A percentile compares a stretch with the other conserved stretches of the same genome.
Conservation (phyloP, 2,888 invertebrate genomes). For the Cremastobaeus sp. region DNA sequence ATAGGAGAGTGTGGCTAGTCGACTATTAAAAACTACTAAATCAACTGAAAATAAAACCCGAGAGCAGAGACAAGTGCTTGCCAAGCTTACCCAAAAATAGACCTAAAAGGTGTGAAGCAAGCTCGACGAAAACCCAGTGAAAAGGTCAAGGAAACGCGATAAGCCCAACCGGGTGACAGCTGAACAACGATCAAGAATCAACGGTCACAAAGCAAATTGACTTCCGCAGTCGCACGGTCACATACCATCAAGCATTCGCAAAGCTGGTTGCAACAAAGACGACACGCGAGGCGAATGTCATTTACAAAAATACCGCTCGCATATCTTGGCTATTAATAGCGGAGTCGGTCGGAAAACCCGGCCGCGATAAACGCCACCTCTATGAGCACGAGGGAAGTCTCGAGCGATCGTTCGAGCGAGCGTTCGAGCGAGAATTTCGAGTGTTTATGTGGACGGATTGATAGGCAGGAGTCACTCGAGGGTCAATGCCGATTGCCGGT, state of each 20-base stretch:
- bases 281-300: conserved; percentile 58
- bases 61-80: background rate
- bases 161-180: background rate
- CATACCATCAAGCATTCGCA: conserved; percentile 60
- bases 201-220: conserved; percentile 48
- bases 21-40: background rate
- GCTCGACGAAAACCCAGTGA: background rate
- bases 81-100: conserved; percentile 34
- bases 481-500: conserved; percentile 36
- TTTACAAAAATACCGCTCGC: conserved; percentile 62
- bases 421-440: background rate
- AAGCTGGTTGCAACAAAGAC: conserved; percentile 60
- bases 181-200: conserved; percentile 24
- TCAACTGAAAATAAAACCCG: background rate
- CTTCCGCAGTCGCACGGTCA: conserved; percentile 38
- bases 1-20: too few relatives aligned
- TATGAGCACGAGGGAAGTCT: conserved; percentile 3
- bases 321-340: conserved; percentile 64
- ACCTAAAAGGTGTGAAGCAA: conserved; percentile 7
- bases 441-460: background rate
- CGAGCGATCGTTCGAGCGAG: conserved; percentile 9
- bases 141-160: conserved; percentile 24
- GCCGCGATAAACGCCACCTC: conserved; percentile 25
- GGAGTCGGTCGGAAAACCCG: conserved; percentile 28
- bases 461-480: conserved; percentile 6